Conservation (phyloP, 2,888 invertebrate species). For the Frankliniella intonsa region DNA sequence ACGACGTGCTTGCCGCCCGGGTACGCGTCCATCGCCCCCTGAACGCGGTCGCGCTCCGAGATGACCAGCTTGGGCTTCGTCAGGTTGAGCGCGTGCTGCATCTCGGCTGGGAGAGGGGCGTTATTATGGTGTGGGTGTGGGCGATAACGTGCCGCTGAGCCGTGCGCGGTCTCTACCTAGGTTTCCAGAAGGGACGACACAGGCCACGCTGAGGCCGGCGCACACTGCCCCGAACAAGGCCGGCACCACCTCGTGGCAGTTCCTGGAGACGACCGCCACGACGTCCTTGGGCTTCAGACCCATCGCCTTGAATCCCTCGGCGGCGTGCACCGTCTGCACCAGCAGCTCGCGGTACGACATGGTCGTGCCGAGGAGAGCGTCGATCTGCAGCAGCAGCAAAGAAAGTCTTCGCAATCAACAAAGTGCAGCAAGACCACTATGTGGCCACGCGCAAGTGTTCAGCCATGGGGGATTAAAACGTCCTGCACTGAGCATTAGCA, state of each 20-base stretch:
- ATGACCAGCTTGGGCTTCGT: neutral
- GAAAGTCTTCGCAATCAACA: too few relatives aligned
- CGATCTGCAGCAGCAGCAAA: neutral
- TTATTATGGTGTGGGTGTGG: too few relatives aligned
- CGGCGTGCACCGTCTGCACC: neutral
- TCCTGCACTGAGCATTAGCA: too few relatives aligned
- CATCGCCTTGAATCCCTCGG: neutral
- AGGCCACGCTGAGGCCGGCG: neutral
- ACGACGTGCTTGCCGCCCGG: neutral
- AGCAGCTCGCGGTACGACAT: conserved; percentile 8
- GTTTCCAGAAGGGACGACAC: neutral
- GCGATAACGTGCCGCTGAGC: too few relatives aligned
- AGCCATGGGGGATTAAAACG: too few relatives aligned
- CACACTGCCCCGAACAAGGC: neutral
- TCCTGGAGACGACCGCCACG: neutral
- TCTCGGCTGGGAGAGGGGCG: neutral
- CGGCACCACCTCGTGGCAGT: neutral
- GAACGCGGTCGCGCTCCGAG: neutral
- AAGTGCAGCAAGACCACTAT: too few relatives aligned
- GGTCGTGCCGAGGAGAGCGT: neutral
- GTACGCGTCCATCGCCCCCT: neutral
- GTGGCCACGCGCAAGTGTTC: too few relatives aligned
- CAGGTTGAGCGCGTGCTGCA: neutral
- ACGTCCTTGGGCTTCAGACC: neutral
- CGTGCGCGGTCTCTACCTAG: neutral